Conservation (phyloP, 2,113 vertebrate genomes). For the Anoplopoma fimbria region DNA sequence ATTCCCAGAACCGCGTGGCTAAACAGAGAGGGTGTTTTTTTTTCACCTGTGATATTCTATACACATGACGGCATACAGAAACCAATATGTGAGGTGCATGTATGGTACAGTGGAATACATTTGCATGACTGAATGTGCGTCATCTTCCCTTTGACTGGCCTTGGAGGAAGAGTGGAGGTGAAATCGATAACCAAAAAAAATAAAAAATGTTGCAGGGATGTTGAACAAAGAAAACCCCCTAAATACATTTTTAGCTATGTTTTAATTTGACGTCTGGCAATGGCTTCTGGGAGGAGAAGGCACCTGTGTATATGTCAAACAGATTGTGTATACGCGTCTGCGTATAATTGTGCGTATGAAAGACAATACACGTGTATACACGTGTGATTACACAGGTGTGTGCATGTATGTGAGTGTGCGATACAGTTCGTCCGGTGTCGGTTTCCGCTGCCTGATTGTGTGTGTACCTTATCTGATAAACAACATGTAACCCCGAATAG, state of each 20-base stretch:
- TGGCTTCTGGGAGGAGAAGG: slow-evolving; percentile 42
- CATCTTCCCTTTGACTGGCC: slow-evolving; percentile 61
- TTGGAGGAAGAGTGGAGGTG: slow-evolving; percentile 52
- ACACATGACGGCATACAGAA: slow-evolving; percentile 72
- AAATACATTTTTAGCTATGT: slow-evolving; percentile 27
- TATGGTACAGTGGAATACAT: slow-evolving; percentile 63
- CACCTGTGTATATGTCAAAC: slow-evolving; percentile 68
- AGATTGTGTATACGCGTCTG: slow-evolving; percentile 58
- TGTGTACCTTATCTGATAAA: slow-evolving; percentile 82
- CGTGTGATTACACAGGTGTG: slow-evolving; percentile 75
- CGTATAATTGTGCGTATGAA: slow-evolving; percentile 67
- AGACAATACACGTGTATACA: slow-evolving; percentile 71
- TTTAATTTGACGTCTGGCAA: slow-evolving; percentile 53
- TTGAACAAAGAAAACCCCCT: slow-evolving; percentile 38
- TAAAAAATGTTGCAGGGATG: neutral
- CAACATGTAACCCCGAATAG: slow-evolving; percentile 69
- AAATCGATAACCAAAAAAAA: slow-evolving; percentile 63
- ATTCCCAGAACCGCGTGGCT: slow-evolving; percentile 67
- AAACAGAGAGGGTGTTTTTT: slow-evolving; percentile 54
- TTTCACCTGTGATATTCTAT: slow-evolving; percentile 74
- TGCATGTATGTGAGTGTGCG: slow-evolving; percentile 42
- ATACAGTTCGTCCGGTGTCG: slow-evolving; percentile 56
- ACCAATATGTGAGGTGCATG: slow-evolving; percentile 62
- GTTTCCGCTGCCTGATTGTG: slow-evolving; percentile 74
- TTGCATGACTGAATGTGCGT: slow-evolving; percentile 69